Evolutionary conservation across 2,888 invertebrate species (phyloP), one percentile per base, ranked within the genome.

Genomic region (Petrophora chlorosata): DNA sequence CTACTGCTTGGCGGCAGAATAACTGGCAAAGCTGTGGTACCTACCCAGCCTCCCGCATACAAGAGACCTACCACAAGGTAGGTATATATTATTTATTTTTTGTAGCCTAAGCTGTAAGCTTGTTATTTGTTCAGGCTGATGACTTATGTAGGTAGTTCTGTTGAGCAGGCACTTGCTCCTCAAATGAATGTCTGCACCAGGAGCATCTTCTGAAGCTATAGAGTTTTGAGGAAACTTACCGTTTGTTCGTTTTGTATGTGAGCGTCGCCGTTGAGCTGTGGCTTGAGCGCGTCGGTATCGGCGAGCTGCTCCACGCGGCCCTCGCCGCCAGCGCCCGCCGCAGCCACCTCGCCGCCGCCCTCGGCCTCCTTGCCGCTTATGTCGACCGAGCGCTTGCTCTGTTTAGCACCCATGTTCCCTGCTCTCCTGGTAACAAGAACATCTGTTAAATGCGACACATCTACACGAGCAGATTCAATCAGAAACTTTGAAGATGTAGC

Each of bases 311-410:
- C 95, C 59, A 96, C 91, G 79, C 95, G 94, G 55, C 94, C 95
- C 69, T 92, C 93, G 50, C 91, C 91, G 35, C 90, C 91, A 48
- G 93, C 92, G 57, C 92, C 92, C 48, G 92, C 92, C 51, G 89
- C 92, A 43, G 92, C 86, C 54, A 91, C 91, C 60, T 92, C 92
- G 46, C 92, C 91, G 47, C 92, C 92, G 55, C 91, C 90, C 67
- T 92, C 92, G 39, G 88, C 89, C 92, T 94, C 88, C 84, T 93
- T 92, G 70, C 93, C 93, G 82, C 95, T 95, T 85, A 96, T 96
- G 83, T 96, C 96, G 84, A 96, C 95, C 75, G 96, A 96, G 90
- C 95, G 94, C 89, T 95, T 96, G 89, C 96, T 96, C 92, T 95
- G 95, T 91, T 94, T 93, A 87, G 94, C 95, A 91, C 96, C 96